Percentiles rank a stretch among this genome's conserved stretches.
Conservation (phyloP, 1,140 invertebrate genomes). For the Macrobrachium nipponense region DNA sequence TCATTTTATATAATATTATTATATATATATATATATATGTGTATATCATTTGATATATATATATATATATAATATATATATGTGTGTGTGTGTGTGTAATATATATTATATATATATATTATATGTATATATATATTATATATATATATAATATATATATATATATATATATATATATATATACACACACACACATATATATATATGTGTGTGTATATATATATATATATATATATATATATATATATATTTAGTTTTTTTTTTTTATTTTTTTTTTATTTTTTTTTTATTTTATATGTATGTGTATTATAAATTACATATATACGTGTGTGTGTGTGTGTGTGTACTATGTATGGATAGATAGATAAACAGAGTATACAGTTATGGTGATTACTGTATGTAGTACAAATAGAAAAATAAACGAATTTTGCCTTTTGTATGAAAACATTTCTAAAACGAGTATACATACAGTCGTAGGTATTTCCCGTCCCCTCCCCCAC, state of each 20-base stretch:
- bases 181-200: not conserved
- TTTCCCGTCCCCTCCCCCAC: too few species aligned
- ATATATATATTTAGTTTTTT: constrained; percentile 32
- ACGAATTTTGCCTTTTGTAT: not conserved
- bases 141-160: constrained; percentile 8
- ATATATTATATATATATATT: not conserved
- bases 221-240: not conserved
- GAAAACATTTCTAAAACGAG: too few species aligned
- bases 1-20: not conserved
- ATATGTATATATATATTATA: not conserved
- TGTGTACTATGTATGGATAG: constrained; percentile 21
- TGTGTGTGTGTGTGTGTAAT: too few species aligned
- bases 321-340: constrained; percentile 10
- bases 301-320: constrained; percentile 22
- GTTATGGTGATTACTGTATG: not conserved
- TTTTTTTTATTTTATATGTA: too few species aligned
- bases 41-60: constrained; percentile 13
- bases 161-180: constrained; percentile 14
- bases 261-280: too few species aligned
- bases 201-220: too few species aligned
- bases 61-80: not conserved
- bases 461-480: too few species aligned
- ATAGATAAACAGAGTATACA: constrained; percentile 9
- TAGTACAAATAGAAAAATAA: not conserved
- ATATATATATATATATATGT: constrained; percentile 12